These are phyloP conservation scores for Capreolus pygargus DNA, from an alignment of 2,113 vertebrate genomes.

Conservation along the genomic window DNA sequence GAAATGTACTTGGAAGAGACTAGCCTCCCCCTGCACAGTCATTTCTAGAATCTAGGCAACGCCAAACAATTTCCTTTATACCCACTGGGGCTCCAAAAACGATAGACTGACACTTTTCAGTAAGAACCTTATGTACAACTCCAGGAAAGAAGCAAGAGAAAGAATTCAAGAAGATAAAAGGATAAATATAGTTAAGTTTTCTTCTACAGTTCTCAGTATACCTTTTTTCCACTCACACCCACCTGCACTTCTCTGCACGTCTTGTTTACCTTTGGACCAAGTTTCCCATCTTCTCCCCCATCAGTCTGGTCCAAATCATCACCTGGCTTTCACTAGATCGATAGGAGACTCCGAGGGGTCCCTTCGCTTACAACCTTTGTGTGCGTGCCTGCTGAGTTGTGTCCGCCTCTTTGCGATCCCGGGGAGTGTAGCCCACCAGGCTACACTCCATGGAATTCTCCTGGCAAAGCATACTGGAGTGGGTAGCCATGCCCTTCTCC, in stretches of 20 bases:
- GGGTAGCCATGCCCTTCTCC: neutral
- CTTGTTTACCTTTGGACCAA: neutral
- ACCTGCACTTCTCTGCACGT: too few species aligned
- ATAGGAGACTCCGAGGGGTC: neutral
- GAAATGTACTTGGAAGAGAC: neutral
- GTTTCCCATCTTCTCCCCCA: neutral
- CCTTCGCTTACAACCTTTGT: rapidly evolving
- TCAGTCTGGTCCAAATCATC: neutral
- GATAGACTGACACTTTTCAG: neutral
- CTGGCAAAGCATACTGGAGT: neutral
- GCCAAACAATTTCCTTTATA: neutral
- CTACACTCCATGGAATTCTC: neutral
- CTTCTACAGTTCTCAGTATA: rapidly evolving
- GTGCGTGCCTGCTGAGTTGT: neutral
- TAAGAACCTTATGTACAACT: neutral
- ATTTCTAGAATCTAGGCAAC: neutral
- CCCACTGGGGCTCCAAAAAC: neutral
- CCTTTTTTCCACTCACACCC: neutral
- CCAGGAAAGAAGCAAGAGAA: neutral
- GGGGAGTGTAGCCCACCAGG: neutral
- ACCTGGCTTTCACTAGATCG: rapidly evolving
- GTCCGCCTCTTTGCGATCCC: neutral
- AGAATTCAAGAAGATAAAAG: neutral
- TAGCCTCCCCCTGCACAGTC: neutral
- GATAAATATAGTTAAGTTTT: neutral